Evolutionary conservation across 2,113 vertebrate genomes (phyloP).

Genomic region (Hyperopisus bebe): DNA sequence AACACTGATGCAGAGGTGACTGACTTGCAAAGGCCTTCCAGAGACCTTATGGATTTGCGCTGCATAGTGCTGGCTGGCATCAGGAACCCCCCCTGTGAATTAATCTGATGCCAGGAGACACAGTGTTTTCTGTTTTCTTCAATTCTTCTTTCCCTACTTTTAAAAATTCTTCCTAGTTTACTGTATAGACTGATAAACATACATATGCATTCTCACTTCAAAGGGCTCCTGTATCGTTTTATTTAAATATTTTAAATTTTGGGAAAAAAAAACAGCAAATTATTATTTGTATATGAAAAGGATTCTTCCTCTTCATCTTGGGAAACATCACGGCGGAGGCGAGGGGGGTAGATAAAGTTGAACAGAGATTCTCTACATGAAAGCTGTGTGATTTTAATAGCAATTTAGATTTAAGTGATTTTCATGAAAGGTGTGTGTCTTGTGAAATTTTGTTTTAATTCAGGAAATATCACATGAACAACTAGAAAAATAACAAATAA

Average conservation of each 20-base stretch:
- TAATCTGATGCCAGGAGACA: not conserved
- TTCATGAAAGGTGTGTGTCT: not conserved
- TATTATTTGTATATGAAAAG: conserved; percentile 3
- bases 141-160: not conserved
- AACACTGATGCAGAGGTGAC: not conserved
- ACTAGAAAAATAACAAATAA: not conserved
- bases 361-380: not conserved
- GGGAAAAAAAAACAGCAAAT: not conserved
- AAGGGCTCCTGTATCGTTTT: not conserved
- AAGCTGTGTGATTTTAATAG: not conserved
- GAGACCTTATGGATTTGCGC: not conserved
- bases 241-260: not conserved
- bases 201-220: not conserved
- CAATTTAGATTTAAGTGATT: not conserved
- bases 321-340: not conserved
- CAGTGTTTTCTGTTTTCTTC: not conserved
- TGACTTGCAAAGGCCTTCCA: not conserved
- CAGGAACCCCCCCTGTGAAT: not conserved
- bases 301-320: not conserved
- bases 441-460: not conserved
- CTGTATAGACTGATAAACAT: not conserved
- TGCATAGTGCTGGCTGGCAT: not conserved
- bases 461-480: not conserved
- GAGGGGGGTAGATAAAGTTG: not conserved
- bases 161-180: not conserved